Base-by-base conservation (phyloP, 2,113 vertebrate species). In the Limnothrissa miodon region DNA sequence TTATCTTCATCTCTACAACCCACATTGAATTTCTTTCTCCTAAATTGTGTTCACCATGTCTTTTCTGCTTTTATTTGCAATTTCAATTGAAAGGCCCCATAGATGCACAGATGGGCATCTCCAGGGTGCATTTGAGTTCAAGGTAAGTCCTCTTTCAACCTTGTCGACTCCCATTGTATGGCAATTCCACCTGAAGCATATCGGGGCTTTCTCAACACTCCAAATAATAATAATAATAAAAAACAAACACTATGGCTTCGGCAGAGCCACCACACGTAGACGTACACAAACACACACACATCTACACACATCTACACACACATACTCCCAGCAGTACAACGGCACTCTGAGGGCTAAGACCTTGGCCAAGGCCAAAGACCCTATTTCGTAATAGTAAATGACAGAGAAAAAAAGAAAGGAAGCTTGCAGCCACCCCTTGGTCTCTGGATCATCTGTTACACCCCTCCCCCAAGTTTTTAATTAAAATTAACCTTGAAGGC, bases 91-190 rank as follows among this genome's bases (percentile, higher is more conserved):
- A 93, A 94, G 92, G 93, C 94, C 92, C 93, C 93, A 94, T 93
- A 95, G 94, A 92, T 93, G 94, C 94, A 93, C 95, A 95, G 95
- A 95, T 95, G 95, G 95, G 93, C 91, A 94, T 95, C 89, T 92
- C 87, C 87, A 91, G 92, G 91, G 92, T 93, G 91, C 92, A 87
- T 91, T 88, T 89, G 90, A 90, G 94, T 95, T 95, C 95, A 95
- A 95, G 95, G 95, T 94, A 92, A 95, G 88, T 89, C 91, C 92
- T 89, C 91, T 92, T 92, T 88, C 89, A 88, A 91, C 89, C 89
- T 90, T 93, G 88, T 92, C 89, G 88, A 84, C 80, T 90, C 83
- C 91, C 86, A 92, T 95, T 95, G 92, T 89, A 53, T 21, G 45
- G 23, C 29, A 51, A 8, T 80, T 79, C 62, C 83, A 87, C 85